These are phyloP conservation scores for Ctenosaura bakeri DNA, from an alignment of 2,797 vertebrate species.

Conservation along the genomic window DNA sequence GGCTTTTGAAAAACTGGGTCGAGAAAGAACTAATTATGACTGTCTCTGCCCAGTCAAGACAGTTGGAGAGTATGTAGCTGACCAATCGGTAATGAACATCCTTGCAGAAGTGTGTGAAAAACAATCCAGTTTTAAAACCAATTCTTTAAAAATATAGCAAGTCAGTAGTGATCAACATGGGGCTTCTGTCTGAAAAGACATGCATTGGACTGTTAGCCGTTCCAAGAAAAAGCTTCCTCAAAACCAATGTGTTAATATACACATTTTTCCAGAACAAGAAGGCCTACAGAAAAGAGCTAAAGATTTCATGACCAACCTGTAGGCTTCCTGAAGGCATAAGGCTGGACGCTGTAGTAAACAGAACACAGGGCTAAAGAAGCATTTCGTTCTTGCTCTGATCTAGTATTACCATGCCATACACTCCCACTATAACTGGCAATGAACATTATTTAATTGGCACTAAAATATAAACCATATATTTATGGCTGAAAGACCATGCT, in stretches of 20 bases:
- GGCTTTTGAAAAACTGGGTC: too few relatives aligned
- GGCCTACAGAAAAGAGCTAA: not conserved
- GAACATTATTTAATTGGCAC: too few relatives aligned
- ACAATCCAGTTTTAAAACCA: not conserved
- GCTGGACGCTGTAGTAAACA: not conserved
- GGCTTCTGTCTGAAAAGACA: not conserved
- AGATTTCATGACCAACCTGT: not conserved
- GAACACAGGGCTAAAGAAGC: not conserved
- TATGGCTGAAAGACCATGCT: too few relatives aligned
- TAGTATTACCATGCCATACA: too few relatives aligned
- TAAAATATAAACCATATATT: too few relatives aligned
- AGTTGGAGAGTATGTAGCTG: too few relatives aligned
- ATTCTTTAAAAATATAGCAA: not conserved
- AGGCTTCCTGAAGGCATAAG: too few relatives aligned
- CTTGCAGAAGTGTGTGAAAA: not conserved
- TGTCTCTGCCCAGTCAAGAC: too few relatives aligned
- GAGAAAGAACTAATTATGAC: too few relatives aligned
- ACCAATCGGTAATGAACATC: not conserved
- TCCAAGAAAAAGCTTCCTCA: not conserved
- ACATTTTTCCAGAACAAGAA: not conserved
- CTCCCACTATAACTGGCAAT: too few relatives aligned
- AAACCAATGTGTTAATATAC: not conserved
- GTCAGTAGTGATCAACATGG: not conserved
- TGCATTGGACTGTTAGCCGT: not conserved
- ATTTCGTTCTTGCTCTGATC: too few relatives aligned